Conservation (phyloP, 2,797 vertebrate species). For the Hirundo rustica region DNA sequence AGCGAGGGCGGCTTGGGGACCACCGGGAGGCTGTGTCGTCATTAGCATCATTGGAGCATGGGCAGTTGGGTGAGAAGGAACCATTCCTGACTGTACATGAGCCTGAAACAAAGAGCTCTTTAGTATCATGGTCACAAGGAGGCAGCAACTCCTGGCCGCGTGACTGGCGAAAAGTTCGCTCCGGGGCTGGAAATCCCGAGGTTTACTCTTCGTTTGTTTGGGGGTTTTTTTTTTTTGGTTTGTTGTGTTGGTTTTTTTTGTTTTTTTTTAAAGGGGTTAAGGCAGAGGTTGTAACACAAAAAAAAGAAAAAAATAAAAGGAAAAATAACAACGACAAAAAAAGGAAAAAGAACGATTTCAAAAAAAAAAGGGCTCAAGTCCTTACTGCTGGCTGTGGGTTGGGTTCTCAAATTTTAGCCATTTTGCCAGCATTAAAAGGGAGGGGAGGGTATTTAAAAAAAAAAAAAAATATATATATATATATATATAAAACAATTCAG, state of each 20-base stretch:
- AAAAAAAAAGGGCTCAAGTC: not conserved
- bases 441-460: not conserved
- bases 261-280: slow-evolving; percentile 15
- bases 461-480: no score
- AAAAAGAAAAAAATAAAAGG: not conserved
- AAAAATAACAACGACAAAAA: not conserved
- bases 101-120: slow-evolving; percentile 87
- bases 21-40: slow-evolving; percentile 94
- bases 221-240: not conserved
- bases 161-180: slow-evolving; percentile 24
- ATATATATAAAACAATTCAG: not conserved
- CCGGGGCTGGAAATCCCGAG: slow-evolving; percentile 2
- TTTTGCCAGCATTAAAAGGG: not conserved
- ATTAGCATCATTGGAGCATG: slow-evolving; percentile 98
- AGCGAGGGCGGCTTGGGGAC: slow-evolving; percentile 90
- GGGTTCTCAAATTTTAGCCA: not conserved
- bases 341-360: not conserved
- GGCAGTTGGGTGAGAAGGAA: slow-evolving; percentile 89
- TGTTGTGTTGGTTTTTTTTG: no score
- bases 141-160: slow-evolving; percentile 62
- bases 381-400: slow-evolving; percentile 4
- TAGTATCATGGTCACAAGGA: slow-evolving; percentile 64
- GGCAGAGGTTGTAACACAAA: slow-evolving; percentile 18
- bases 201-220: not conserved
- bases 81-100: slow-evolving; percentile 98